phyloP scores from a whole-genome alignment of 2,888 invertebrate genomes.

The Harpagoxenus sublaevis region DNA sequence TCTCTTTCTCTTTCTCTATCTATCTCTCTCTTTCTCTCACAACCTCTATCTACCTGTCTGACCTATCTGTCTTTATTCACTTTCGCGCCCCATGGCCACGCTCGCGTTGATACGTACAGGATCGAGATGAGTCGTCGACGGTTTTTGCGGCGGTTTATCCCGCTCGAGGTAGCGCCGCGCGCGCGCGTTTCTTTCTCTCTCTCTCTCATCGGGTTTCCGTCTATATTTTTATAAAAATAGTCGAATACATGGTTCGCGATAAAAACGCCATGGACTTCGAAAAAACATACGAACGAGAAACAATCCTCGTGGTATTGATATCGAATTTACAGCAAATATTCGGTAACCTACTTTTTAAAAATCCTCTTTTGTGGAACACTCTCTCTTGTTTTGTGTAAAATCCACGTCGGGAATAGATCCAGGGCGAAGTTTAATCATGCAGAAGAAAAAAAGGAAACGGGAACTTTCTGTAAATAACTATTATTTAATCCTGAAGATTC shows the following conservation, averaged over 20 bases:
- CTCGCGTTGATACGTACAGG: conserved; percentile 53
- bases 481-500: background rate
- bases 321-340: conserved; percentile 54
- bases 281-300: conserved; percentile 52
- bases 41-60: conserved; percentile 59
- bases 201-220: conserved; percentile 43
- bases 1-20: conserved; percentile 31
- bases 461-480: background rate
- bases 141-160: conserved; percentile 38
- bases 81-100: conserved; percentile 57
- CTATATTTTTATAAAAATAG: conserved; percentile 53
- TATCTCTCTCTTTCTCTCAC: conserved; percentile 52
- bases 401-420: conserved; percentile 20
- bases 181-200: conserved; percentile 7
- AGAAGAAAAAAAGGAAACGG: background rate
- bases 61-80: conserved; percentile 63
- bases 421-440: conserved; percentile 30
- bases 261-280: conserved; percentile 46
- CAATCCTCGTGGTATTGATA: conserved; percentile 45
- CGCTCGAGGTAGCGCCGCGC: conserved; percentile 18
- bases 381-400: conserved; percentile 6
- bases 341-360: conserved; percentile 50
- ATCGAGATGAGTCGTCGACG: conserved; percentile 39
- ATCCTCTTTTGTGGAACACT: conserved; percentile 19
- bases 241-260: conserved; percentile 45